A percentile compares a stretch with the other conserved stretches of the same genome.
Evolutionary conservation across 2,797 vertebrate genomes (phyloP).

Genomic region (Capromys pilorides): DNA sequence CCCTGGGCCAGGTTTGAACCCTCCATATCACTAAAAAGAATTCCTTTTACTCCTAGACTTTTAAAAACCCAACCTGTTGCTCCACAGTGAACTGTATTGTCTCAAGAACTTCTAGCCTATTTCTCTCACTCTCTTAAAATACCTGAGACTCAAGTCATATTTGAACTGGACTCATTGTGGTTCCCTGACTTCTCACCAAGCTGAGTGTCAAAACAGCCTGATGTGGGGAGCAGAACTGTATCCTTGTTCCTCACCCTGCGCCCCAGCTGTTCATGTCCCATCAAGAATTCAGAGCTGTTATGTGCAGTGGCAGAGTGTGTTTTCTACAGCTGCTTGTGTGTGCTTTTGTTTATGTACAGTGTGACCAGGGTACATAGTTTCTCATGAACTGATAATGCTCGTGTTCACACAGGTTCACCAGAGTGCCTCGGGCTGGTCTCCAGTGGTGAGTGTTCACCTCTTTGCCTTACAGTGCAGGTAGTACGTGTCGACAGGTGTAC

Average conservation of each 20-base stretch:
- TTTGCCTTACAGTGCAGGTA: background rate
- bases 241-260: background rate
- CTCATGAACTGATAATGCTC: background rate
- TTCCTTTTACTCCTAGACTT: background rate
- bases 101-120: background rate
- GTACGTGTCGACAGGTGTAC: background rate
- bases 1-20: background rate
- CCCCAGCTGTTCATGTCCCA: background rate
- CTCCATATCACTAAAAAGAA: background rate
- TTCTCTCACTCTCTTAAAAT: background rate
- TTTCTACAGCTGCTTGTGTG: accelerated
- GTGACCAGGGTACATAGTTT: background rate
- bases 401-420: constrained; percentile 92
- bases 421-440: constrained; percentile 98
- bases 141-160: background rate
- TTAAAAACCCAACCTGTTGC: accelerated
- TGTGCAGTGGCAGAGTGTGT: accelerated
- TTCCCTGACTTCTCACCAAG: background rate
- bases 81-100: background rate
- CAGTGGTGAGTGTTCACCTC: constrained; percentile 90
- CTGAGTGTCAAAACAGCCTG: background rate
- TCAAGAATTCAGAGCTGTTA: background rate
- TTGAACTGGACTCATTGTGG: background rate
- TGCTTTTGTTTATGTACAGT: background rate
- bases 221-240: background rate